Evolutionary conservation across 2,888 invertebrate genomes (phyloP), one percentile per base, ranked within the genome.

Genomic region (Scaptodrosophila latifasciaeformis): DNA sequence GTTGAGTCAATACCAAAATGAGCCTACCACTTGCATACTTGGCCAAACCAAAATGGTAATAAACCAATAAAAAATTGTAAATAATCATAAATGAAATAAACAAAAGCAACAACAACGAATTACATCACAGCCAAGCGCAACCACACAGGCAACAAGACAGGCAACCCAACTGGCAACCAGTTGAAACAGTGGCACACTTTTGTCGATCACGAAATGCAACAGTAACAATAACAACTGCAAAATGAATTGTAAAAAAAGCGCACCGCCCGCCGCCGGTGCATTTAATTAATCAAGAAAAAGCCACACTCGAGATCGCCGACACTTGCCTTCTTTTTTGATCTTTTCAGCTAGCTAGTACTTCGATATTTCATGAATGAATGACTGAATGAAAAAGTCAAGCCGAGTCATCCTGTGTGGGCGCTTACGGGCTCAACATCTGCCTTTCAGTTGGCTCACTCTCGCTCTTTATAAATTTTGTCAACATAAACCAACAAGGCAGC

Each of bases 231-330:
- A 18, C 19, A 19, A 42, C 42, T 24, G 13, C 42, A 13, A n/a
- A n/a, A 27, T 5, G 21, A 43, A 34, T 19, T 30, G 44, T 50
- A 31, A 48, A 51, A 54, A 67, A 66, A 56, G 53, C 66, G 59
- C 56, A 47, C 49, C 58, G 37, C 37, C 37, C 37, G 37, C 9
- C 2, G 58, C 54, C 57, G 59, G 62, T 79, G 72, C 72, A 74
- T 74, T 74, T 71, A 79, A 74, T 74, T 74, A 79, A 74, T 74
- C 75, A 71, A 75, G 72, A n/a, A 77, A 67, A 50, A 45, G 50
- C 34, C 15, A 15, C n/a, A n/a, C 37, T 37, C 37, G 15, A 37
- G 13, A n/a, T 31, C n/a, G n/a, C 30, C 40, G 59, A 47, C 31
- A 44, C 40, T 40, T 30, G n/a, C n/a, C n/a, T n/a, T n/a, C n/a